phyloP scores from a whole-genome alignment of 2,888 invertebrate genomes.

The Subacronicta megacephala region DNA sequence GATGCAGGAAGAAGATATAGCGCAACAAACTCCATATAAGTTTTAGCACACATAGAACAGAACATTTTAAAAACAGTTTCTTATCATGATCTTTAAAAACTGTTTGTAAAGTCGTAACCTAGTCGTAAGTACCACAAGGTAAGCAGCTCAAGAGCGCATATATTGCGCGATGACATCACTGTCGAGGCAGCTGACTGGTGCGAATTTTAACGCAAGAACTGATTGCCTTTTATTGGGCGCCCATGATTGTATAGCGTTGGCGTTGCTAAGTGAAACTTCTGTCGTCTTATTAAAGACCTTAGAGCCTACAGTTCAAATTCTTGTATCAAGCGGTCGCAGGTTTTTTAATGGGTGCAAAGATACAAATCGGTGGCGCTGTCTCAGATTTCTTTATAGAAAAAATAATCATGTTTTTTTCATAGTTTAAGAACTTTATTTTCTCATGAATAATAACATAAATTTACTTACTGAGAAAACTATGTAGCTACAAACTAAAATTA shows the following conservation, averaged over 20 bases:
- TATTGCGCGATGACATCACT: slow-evolving; percentile 69
- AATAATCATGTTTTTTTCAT: no score
- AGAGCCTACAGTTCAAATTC: background rate
- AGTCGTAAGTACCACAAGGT: slow-evolving; percentile 41
- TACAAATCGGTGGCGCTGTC: no score
- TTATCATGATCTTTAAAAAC: background rate
- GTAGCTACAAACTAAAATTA: no score
- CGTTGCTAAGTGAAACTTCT: slow-evolving; percentile 8
- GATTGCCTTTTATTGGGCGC: slow-evolving; percentile 53
- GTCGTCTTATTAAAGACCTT: slow-evolving; percentile 24
- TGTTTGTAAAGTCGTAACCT: slow-evolving; percentile 13
- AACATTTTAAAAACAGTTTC: background rate
- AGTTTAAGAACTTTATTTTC: no score
- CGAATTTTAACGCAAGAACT: slow-evolving; percentile 59
- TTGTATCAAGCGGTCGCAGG: no score
- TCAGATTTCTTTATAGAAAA: no score
- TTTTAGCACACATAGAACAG: background rate
- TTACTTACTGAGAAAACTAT: no score
- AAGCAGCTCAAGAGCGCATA: slow-evolving; percentile 43
- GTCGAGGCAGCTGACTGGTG: slow-evolving; percentile 59
- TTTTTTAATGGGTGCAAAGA: no score
- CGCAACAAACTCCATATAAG: background rate
- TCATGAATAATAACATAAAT: no score
- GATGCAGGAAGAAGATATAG: background rate
- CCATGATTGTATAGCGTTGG: slow-evolving; percentile 39